A percentile compares a stretch with the other conserved stretches of the same genome.
phyloP scores from a whole-genome alignment of 2,888 invertebrate genomes.

The Seira musarum region DNA sequence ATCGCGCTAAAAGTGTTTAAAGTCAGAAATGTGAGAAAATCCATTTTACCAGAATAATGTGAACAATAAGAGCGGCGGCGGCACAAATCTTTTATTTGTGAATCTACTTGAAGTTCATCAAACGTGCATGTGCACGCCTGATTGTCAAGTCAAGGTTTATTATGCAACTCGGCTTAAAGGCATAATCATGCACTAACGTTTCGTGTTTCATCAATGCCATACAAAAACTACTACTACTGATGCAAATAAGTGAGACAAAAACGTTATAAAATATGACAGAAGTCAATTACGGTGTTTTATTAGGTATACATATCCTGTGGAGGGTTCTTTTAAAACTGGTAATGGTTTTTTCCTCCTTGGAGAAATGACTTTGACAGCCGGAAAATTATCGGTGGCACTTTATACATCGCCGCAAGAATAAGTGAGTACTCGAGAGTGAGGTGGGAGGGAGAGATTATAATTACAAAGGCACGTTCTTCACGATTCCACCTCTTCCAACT shows the following conservation, averaged over 20 bases:
- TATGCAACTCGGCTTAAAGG: neutral
- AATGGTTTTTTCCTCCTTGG: constrained; percentile 9
- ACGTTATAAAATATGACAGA: constrained; percentile 13
- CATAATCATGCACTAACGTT: neutral
- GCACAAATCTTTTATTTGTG: neutral
- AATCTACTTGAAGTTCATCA: neutral
- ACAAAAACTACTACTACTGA: too few relatives aligned
- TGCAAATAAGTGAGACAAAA: too few relatives aligned
- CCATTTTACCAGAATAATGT: neutral
- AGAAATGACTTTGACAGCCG: constrained; percentile 51
- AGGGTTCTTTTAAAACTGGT: neutral
- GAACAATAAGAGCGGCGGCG: neutral
- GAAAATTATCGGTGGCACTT: constrained; percentile 59
- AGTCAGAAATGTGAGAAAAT: neutral
- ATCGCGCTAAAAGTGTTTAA: neutral
- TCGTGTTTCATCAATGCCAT: neutral
- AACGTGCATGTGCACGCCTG: constrained; percentile 3
- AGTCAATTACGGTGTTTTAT: constrained; percentile 11
- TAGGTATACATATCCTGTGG: neutral
- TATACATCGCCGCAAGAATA: constrained; percentile 20
- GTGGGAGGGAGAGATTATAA: constrained; percentile 41
- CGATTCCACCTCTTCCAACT: constrained; percentile 18
- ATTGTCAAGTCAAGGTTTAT: constrained; percentile 5
- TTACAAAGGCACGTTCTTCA: constrained; percentile 58
- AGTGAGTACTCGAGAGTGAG: neutral